A percentile compares a stretch with the other conserved stretches of the same genome.
These are phyloP conservation scores for Alexandromys fortis DNA, from an alignment of 2,113 vertebrate species.

Conservation along the genomic window DNA sequence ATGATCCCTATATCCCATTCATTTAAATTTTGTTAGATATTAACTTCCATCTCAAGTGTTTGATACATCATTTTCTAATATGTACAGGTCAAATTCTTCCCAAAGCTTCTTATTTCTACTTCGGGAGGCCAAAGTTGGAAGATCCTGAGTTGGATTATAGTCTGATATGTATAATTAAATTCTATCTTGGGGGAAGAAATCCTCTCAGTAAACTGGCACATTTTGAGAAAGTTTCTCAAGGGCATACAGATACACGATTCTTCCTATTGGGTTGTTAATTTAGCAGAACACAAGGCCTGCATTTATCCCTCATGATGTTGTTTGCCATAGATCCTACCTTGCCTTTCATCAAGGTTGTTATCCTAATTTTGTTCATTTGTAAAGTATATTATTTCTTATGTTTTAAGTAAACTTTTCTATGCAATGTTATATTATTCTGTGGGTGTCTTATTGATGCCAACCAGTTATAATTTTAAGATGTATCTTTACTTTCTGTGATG, in stretches of 20 bases:
- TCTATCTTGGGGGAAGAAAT: background rate
- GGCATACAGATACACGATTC: background rate
- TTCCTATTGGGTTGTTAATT: background rate
- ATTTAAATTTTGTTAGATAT: background rate
- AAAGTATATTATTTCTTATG: background rate
- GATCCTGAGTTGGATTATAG: background rate
- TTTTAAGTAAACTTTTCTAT: background rate
- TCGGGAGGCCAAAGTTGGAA: background rate
- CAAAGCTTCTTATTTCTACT: background rate
- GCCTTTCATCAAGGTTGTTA: background rate
- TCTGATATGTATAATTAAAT: background rate
- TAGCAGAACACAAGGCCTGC: background rate
- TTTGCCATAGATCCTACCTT: background rate
- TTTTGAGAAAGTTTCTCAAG: background rate
- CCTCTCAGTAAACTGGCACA: background rate
- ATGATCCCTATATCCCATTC: background rate
- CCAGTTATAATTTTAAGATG: background rate
- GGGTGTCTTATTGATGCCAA: background rate
- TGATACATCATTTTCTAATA: background rate
- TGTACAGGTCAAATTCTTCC: background rate
- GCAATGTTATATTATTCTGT: background rate
- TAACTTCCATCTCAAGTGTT: background rate
- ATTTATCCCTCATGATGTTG: background rate
- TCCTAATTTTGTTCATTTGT: background rate
- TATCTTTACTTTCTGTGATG: background rate